phyloP scores from a whole-genome alignment of 2,797 vertebrate genomes.

The Mycteria americana region DNA sequence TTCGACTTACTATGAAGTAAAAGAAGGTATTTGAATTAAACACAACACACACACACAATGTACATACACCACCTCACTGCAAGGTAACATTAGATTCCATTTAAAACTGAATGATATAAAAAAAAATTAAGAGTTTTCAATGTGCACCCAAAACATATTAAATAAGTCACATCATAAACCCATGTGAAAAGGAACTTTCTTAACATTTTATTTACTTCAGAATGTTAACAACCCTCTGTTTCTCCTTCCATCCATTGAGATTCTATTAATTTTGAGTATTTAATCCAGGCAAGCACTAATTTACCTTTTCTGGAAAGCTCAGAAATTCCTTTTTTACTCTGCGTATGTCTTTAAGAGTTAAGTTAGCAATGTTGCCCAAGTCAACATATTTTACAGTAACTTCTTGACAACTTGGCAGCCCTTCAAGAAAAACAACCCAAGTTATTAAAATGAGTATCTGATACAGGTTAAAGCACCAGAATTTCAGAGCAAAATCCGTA shows the following conservation, averaged over 20 bases:
- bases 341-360: conserved; percentile 80
- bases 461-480: not conserved
- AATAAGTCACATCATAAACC: not conserved
- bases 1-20: not conserved
- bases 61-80: no score
- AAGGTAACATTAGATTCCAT: not conserved
- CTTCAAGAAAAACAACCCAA: conserved; percentile 68
- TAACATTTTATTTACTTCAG: not conserved
- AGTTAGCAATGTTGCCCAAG: conserved; percentile 79
- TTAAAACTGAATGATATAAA: not conserved
- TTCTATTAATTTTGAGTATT: not conserved
- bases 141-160: not conserved
- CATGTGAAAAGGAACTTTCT: not conserved
- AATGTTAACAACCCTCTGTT: not conserved
- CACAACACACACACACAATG: not conserved
- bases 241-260: not conserved
- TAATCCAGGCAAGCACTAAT: not conserved
- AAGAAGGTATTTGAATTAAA: not conserved
- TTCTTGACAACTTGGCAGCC: conserved; percentile 75
- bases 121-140: not conserved
- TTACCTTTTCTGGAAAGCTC: conserved; percentile 85
- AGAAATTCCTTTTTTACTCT: conserved; percentile 89
- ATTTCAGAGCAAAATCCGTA: not conserved
- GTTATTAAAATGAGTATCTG: not conserved
- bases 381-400: conserved; percentile 87